These are phyloP conservation scores for Athetis lepigone DNA, from an alignment of 2,888 invertebrate species.

Conservation along the genomic window DNA sequence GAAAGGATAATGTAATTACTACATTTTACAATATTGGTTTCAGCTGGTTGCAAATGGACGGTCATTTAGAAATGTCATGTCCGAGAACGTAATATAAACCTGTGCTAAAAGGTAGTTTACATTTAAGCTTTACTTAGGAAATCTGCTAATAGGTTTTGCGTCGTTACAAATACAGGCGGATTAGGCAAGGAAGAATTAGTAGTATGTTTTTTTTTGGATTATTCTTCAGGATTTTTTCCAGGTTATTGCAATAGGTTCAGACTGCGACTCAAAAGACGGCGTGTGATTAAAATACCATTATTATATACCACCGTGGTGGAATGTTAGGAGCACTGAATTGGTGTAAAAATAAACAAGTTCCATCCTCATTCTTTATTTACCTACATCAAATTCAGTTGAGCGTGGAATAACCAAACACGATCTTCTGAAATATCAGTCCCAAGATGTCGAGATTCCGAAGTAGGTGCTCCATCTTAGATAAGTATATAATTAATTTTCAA, in stretches of 20 bases:
- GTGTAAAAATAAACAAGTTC: neutral
- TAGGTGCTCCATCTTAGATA: neutral
- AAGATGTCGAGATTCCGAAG: slow-evolving; percentile 5
- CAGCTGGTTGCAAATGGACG: neutral
- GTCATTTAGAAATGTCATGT: too few relatives aligned
- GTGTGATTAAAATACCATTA: neutral
- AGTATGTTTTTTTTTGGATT: too few relatives aligned
- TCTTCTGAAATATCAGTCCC: neutral
- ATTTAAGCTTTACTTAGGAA: neutral
- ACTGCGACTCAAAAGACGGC: too few relatives aligned
- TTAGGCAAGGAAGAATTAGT: too few relatives aligned
- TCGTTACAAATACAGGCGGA: neutral
- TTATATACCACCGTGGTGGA: neutral
- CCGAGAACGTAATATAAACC: too few relatives aligned
- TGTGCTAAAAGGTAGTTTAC: neutral
- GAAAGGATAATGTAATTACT: neutral
- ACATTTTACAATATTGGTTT: neutral
- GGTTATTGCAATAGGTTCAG: neutral
- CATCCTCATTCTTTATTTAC: too few relatives aligned
- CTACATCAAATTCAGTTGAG: neutral
- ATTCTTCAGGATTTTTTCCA: neutral
- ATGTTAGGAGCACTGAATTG: neutral
- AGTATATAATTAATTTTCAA: slow-evolving; percentile 27
- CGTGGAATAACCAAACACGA: neutral
- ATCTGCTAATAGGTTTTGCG: neutral